These are phyloP conservation scores for Oncorhynchus gorbuscha DNA, from an alignment of 2,113 vertebrate genomes.

Conservation along the genomic window DNA sequence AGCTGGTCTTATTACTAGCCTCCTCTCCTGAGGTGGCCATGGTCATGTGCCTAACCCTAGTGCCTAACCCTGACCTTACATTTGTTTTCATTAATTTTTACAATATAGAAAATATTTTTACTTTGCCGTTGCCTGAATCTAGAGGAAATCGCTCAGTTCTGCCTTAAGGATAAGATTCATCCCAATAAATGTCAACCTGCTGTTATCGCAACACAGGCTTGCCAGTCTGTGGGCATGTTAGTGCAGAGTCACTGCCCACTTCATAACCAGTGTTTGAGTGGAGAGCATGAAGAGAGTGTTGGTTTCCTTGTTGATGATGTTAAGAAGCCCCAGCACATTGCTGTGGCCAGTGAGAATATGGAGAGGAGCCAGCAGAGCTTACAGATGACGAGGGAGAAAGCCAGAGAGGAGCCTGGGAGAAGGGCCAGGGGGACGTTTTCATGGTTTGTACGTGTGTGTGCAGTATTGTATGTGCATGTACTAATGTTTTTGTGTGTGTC, in stretches of 20 bases:
- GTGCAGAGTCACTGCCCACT: too few species aligned
- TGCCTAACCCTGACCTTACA: slow-evolving; percentile 25
- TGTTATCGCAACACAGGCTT: too few species aligned
- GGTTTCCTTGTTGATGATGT: slow-evolving; percentile 21
- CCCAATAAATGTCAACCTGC: too few species aligned
- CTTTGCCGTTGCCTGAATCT: too few species aligned
- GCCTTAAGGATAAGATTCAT: too few species aligned
- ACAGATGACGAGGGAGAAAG: slow-evolving; percentile 19
- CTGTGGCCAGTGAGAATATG: slow-evolving; percentile 30
- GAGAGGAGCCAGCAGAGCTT: slow-evolving; percentile 36
- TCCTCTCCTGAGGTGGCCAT: slow-evolving; percentile 34
- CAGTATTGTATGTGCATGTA: not conserved
- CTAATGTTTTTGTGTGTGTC: not conserved
- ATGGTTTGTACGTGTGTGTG: not conserved
- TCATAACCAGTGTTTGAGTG: not conserved
- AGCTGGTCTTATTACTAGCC: slow-evolving; percentile 33
- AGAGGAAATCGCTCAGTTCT: too few species aligned
- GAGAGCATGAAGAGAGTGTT: not conserved
- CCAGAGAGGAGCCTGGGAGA: not conserved
- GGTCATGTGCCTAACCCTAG: slow-evolving; percentile 45
- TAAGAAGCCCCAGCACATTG: slow-evolving; percentile 37
- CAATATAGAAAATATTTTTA: too few species aligned
- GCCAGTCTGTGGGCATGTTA: too few species aligned
- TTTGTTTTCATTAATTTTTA: too few species aligned
- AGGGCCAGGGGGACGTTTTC: not conserved